These are phyloP conservation scores for Gymnocheta viridis DNA, from an alignment of 2,888 invertebrate species.

Conservation along the genomic window DNA sequence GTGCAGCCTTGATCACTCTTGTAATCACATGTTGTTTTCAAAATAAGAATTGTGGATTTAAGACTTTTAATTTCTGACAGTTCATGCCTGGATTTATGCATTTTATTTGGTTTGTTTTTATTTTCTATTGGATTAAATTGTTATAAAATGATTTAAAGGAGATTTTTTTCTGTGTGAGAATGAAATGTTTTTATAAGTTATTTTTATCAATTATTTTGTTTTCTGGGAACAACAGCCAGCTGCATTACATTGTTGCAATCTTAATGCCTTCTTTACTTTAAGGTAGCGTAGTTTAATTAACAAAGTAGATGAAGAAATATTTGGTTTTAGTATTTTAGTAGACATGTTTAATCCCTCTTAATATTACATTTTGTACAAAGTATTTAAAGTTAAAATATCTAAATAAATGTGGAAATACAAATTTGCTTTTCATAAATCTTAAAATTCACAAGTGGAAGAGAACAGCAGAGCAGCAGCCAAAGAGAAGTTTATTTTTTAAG, in stretches of 20 bases:
- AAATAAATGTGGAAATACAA: not conserved
- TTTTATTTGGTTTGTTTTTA: conserved; percentile 60
- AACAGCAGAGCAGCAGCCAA: not conserved
- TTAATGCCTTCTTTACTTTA: conserved; percentile 10
- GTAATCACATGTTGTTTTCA: not conserved
- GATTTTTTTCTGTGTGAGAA: conserved; percentile 13
- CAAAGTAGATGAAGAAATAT: conserved; percentile 18
- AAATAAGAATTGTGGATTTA: conserved; percentile 29
- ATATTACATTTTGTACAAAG: not conserved
- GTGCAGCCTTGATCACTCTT: conserved; percentile 25
- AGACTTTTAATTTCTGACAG: conserved; percentile 4
- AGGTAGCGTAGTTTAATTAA: conserved; percentile 48
- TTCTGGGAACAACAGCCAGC: conserved; percentile 59
- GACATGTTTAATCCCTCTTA: conserved; percentile 27
- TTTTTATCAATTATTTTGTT: conserved; percentile 29
- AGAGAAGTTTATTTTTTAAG: too few relatives aligned
- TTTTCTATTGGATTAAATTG: conserved; percentile 64
- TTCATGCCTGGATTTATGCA: not conserved
- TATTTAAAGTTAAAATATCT: not conserved
- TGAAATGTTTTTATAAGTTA: conserved; percentile 13
- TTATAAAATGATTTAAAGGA: conserved; percentile 58
- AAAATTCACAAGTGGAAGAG: not conserved
- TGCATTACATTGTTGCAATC: conserved; percentile 46
- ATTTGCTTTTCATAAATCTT: conserved; percentile 15
- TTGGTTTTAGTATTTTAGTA: not conserved